Percentiles rank a stretch among this genome's conserved stretches.
Conservation (phyloP, 2,797 vertebrate species). For the Geotrypetes seraphini region DNA sequence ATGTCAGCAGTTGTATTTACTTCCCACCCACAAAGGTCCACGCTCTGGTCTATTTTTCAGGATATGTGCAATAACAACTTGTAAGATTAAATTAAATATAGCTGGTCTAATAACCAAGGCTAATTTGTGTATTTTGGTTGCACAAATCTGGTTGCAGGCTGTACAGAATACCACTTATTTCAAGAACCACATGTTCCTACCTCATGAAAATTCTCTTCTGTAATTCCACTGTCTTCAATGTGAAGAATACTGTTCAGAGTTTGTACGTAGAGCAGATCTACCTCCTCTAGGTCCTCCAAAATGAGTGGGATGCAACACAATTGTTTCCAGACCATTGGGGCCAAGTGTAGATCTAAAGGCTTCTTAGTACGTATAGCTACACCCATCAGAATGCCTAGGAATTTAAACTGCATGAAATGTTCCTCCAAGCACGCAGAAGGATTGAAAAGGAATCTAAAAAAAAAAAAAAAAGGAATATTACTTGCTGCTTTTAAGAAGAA, state of each 20-base stretch:
- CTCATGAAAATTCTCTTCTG: slow-evolving; percentile 76
- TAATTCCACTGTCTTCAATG: slow-evolving; percentile 80
- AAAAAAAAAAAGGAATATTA: too few relatives aligned
- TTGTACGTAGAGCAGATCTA: slow-evolving; percentile 74
- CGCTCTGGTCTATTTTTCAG: too few relatives aligned
- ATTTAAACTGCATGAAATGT: slow-evolving; percentile 72
- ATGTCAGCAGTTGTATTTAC: too few relatives aligned
- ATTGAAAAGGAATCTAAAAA: slow-evolving; percentile 66
- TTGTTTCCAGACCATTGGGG: slow-evolving; percentile 74
- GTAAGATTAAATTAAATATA: too few relatives aligned
- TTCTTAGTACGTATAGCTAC: slow-evolving; percentile 77
- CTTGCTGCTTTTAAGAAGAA: too few relatives aligned
- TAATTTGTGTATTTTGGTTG: too few relatives aligned
- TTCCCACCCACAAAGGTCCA: too few relatives aligned
- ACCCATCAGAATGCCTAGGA: slow-evolving; percentile 73
- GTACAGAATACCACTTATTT: too few relatives aligned
- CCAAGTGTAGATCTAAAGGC: slow-evolving; percentile 70
- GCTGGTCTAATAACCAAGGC: too few relatives aligned
- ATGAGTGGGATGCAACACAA: slow-evolving; percentile 70
- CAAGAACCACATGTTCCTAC: slow-evolving; percentile 22
- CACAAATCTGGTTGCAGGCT: too few relatives aligned
- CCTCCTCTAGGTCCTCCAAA: slow-evolving; percentile 71
- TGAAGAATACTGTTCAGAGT: slow-evolving; percentile 80
- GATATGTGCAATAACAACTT: too few relatives aligned
- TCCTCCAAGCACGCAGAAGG: slow-evolving; percentile 68